Percentiles rank a stretch among this genome's conserved stretches.
Evolutionary conservation across 2,888 invertebrate species (phyloP).

Genomic region (Hyposoter dolosus): DNA sequence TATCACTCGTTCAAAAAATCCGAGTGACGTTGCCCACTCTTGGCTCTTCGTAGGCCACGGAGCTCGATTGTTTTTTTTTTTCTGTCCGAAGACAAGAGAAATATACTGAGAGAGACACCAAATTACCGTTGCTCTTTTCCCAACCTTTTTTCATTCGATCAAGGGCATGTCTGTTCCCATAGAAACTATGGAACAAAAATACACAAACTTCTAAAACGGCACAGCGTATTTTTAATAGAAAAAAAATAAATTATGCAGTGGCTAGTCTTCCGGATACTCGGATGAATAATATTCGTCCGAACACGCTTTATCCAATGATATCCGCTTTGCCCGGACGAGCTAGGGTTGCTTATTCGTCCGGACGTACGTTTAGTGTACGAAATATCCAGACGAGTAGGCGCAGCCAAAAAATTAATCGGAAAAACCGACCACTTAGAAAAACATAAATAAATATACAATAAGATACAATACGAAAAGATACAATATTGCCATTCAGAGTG

Average conservation of each 20-base stretch:
- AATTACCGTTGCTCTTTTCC: neutral
- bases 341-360: too few species aligned
- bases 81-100: conserved; percentile 13
- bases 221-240: neutral
- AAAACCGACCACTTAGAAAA: too few species aligned
- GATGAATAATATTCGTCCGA: too few species aligned
- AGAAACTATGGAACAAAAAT: neutral
- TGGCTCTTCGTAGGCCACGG: conserved; percentile 51
- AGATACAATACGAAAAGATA: too few species aligned
- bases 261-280: too few species aligned
- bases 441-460: too few species aligned
- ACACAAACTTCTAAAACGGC: neutral
- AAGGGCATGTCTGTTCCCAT: conserved; percentile 8
- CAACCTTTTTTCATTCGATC: conserved; percentile 7
- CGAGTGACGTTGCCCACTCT: conserved; percentile 61
- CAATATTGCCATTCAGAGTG: too few species aligned
- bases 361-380: too few species aligned
- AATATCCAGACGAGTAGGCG: too few species aligned
- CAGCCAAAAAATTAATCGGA: too few species aligned
- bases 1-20: conserved; percentile 56
- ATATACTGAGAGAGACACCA: conserved; percentile 2
- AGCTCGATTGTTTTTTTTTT: conserved; percentile 53
- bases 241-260: neutral
- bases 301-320: too few species aligned
- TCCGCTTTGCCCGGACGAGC: too few species aligned